phyloP scores from a whole-genome alignment of 2,888 invertebrate species.

The Omphaloscelis lunosa region DNA sequence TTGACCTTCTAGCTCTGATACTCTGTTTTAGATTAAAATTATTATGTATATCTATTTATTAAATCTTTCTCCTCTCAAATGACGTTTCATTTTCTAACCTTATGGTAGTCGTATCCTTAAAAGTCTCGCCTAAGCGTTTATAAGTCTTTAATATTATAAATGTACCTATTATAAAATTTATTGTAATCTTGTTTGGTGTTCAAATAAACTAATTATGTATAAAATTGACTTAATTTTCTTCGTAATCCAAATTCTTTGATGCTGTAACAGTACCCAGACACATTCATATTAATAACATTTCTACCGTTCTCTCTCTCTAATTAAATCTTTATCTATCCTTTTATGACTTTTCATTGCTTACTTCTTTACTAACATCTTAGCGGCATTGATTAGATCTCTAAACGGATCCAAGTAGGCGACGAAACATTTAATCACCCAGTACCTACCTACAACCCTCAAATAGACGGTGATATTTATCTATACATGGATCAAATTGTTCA shows the following conservation, averaged over 20 bases:
- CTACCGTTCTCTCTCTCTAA: neutral
- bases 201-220: conserved; percentile 57
- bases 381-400: neutral
- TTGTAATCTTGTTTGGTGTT: conserved; percentile 61
- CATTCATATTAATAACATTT: neutral
- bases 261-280: neutral
- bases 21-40: conserved; percentile 88
- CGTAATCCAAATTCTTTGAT: conserved; percentile 16
- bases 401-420: too few relatives aligned
- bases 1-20: conserved; percentile 84
- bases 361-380: conserved; percentile 7
- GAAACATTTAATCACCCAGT: neutral
- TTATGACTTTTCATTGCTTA: neutral
- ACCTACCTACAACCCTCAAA: neutral
- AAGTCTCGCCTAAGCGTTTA: conserved; percentile 38
- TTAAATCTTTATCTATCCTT: neutral
- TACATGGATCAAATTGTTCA: neutral
- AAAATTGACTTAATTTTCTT: conserved; percentile 54
- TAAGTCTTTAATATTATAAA: conserved; percentile 44
- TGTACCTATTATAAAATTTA: conserved; percentile 41
- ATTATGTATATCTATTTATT: conserved; percentile 88
- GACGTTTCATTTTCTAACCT: conserved; percentile 76
- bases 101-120: conserved; percentile 32
- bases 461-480: too few relatives aligned
- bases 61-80: conserved; percentile 89